Percentiles rank a stretch among this genome's conserved stretches.
Conservation (phyloP, 2,113 vertebrate genomes). For the Macheiramphus alcinus region DNA sequence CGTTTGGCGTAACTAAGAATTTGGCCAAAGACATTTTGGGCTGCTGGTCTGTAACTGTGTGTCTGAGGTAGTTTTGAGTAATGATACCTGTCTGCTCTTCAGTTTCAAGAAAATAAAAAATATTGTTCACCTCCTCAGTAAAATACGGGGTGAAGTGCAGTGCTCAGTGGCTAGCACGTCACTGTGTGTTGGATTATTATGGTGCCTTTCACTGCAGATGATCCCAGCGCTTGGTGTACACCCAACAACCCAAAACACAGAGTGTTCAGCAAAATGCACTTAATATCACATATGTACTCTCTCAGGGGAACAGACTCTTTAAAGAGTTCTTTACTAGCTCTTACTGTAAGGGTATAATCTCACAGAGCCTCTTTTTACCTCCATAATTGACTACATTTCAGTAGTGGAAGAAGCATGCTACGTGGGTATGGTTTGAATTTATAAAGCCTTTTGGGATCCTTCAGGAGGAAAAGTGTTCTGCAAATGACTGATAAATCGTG, state of each 20-base stretch:
- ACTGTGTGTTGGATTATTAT: background rate
- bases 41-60: background rate
- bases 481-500: slow-evolving; percentile 56
- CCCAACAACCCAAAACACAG: background rate
- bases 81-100: background rate
- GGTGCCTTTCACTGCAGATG: background rate
- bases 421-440: slow-evolving; percentile 32
- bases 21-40: background rate
- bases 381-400: slow-evolving; percentile 31
- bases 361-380: slow-evolving; percentile 33
- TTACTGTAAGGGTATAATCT: slow-evolving; percentile 5
- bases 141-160: background rate
- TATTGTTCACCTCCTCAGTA: background rate
- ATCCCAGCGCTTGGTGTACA: background rate
- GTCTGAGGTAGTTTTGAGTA: background rate
- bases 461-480: slow-evolving; percentile 38
- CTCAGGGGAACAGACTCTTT: background rate
- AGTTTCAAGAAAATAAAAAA: background rate
- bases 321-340: slow-evolving; percentile 31
- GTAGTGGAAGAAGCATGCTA: background rate
- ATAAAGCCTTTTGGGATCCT: slow-evolving; percentile 46
- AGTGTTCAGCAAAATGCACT: background rate
- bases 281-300: background rate
- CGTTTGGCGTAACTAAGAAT: accelerated
- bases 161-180: background rate